Percentiles rank a stretch among this genome's conserved stretches.
These are phyloP conservation scores for Cherax destructor DNA, from an alignment of 1,140 invertebrate genomes.

Conservation along the genomic window DNA sequence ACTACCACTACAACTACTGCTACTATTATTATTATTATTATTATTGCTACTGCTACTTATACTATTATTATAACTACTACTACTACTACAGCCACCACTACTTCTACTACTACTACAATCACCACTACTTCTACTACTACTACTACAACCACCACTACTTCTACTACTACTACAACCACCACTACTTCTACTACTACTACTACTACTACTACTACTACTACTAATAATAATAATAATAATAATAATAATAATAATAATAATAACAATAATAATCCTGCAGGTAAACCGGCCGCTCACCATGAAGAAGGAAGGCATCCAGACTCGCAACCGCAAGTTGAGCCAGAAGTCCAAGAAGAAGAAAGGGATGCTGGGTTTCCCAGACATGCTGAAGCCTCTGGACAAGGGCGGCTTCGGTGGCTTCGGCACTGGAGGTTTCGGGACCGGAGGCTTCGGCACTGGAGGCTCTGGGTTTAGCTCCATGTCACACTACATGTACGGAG, in stretches of 20 bases:
- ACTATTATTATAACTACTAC: too few relatives aligned
- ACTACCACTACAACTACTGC: too few relatives aligned
- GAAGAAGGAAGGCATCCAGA: slow-evolving; percentile 99
- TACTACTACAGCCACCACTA: too few relatives aligned
- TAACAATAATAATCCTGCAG: slow-evolving; percentile 79
- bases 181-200: too few relatives aligned
- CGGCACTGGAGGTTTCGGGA: slow-evolving; percentile 32
- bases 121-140: too few relatives aligned
- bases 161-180: too few relatives aligned
- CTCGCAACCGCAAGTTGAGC: slow-evolving; percentile 95
- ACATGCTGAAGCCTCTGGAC: slow-evolving; percentile 77
- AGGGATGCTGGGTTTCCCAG: slow-evolving; percentile 80
- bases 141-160: too few relatives aligned
- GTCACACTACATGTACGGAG: slow-evolving; percentile 77
- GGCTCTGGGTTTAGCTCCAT: slow-evolving; percentile 74
- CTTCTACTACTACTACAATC: not conserved
- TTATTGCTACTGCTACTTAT: too few relatives aligned
- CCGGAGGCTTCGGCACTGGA: slow-evolving; percentile 70
- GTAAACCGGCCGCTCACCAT: slow-evolving; percentile 97
- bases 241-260: too few relatives aligned
- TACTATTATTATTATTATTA: too few relatives aligned
- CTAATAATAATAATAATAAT: too few relatives aligned
- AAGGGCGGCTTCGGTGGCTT: slow-evolving; percentile 46
- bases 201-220: too few relatives aligned
- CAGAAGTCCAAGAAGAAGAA: slow-evolving; percentile 98